phyloP scores from a whole-genome alignment of 2,888 invertebrate species.

The Apamea crenata region DNA sequence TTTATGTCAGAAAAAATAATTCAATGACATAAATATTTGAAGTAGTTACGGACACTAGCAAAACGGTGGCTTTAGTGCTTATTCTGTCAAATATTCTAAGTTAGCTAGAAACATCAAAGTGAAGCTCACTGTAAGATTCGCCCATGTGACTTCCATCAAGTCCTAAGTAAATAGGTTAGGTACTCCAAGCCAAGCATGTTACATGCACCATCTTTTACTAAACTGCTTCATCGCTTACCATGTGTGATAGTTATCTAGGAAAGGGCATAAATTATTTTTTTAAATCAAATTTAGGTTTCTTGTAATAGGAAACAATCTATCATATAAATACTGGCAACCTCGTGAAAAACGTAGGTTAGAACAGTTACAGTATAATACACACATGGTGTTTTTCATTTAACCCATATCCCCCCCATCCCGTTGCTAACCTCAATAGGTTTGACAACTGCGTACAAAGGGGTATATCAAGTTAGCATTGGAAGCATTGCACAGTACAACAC shows the following conservation, averaged over 20 bases:
- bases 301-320: too few species aligned
- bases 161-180: background rate
- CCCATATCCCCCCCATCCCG: slow-evolving; percentile 78
- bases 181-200: background rate
- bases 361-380: background rate
- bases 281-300: background rate
- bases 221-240: background rate
- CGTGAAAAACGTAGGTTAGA: slow-evolving; percentile 4
- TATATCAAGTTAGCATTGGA: slow-evolving; percentile 79
- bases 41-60: background rate
- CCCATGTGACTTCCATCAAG: background rate
- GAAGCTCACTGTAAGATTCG: background rate
- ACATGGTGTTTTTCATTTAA: background rate
- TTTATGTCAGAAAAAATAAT: slow-evolving; percentile 11
- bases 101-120: background rate
- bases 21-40: background rate
- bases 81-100: background rate
- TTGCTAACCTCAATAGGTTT: slow-evolving; percentile 77
- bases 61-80: background rate
- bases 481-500: slow-evolving; percentile 72
- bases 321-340: background rate
- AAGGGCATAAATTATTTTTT: background rate
- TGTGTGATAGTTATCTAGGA: background rate
- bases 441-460: slow-evolving; percentile 84
- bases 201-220: background rate